These are phyloP conservation scores for Luehdorfia chinensis DNA, from an alignment of 1,140 invertebrate species.

Conservation along the genomic window DNA sequence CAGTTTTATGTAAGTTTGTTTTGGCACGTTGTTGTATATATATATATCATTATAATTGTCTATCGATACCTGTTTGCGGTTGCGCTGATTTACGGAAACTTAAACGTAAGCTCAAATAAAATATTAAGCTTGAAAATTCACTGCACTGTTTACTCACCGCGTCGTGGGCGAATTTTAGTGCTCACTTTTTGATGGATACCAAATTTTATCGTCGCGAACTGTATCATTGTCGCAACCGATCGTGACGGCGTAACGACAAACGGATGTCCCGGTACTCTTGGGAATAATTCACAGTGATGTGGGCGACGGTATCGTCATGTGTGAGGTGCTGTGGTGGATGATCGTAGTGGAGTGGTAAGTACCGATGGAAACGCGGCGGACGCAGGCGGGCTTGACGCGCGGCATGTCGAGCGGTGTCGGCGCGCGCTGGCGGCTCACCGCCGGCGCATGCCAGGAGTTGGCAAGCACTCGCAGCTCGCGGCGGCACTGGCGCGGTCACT, in stretches of 20 bases:
- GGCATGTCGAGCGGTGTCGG: conserved; percentile 51
- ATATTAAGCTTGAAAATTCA: conserved; percentile 41
- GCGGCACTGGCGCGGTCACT: conserved; percentile 16
- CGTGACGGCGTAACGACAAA: conserved; percentile 3
- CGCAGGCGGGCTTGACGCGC: conserved; percentile 72
- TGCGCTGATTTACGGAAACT: too few relatives aligned
- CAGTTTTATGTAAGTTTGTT: too few relatives aligned
- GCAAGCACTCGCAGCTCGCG: conserved; percentile 38
- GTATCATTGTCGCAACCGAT: conserved; percentile 71
- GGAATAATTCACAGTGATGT: conserved; percentile 14
- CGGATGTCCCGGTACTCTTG: conserved; percentile 22
- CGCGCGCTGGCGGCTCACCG: conserved; percentile 46
- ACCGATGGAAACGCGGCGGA: conserved; percentile 74
- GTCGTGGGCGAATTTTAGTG: conserved; percentile 70
- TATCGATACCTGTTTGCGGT: conserved; percentile 4
- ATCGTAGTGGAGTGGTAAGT: too few relatives aligned
- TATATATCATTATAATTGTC: background rate
- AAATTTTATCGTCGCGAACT: conserved; percentile 79
- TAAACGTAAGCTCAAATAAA: too few relatives aligned
- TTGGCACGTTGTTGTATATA: conserved; percentile 1
- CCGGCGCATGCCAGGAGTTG: conserved; percentile 61
- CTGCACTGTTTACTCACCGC: conserved; percentile 74
- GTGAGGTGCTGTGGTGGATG: conserved; percentile 34
- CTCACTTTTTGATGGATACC: conserved; percentile 76
- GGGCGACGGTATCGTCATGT: conserved; percentile 30